Conservation (phyloP, 1,140 invertebrate species). For the Diachasmimorpha longicaudata region DNA sequence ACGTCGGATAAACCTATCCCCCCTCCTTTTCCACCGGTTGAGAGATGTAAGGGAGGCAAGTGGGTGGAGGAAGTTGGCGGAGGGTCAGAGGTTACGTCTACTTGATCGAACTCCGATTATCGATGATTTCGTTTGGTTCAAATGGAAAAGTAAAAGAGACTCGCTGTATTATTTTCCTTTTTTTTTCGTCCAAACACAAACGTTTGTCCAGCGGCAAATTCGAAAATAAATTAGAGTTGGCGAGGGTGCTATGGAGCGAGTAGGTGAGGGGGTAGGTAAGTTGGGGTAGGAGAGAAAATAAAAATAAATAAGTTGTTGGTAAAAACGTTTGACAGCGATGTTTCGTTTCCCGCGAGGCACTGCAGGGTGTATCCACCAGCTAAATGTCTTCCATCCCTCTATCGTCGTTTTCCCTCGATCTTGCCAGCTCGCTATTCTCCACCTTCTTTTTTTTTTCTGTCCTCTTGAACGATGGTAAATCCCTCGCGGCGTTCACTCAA, state of each 20-base stretch:
- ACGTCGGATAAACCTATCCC: constrained; percentile 44
- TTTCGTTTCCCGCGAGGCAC: constrained; percentile 38
- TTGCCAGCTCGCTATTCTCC: neutral
- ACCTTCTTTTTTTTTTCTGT: neutral
- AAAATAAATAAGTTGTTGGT: neutral
- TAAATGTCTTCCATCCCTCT: constrained; percentile 52
- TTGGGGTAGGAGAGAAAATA: constrained; percentile 7
- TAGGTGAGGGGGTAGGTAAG: neutral
- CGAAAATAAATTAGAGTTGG: neutral
- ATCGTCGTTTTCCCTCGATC: constrained; percentile 7
- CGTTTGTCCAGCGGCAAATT: neutral
- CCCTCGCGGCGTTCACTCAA: constrained; percentile 60
- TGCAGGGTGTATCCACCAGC: constrained; percentile 34
- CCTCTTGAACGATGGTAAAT: constrained; percentile 39
- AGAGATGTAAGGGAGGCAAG: neutral
- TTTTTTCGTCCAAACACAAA: neutral
- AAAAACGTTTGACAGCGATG: constrained; percentile 28
- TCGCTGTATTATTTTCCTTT: neutral
- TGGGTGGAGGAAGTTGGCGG: constrained; percentile 1
- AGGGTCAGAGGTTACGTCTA: constrained; percentile 46
- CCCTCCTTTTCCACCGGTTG: constrained; percentile 26
- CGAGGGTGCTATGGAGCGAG: neutral
- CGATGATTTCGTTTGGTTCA: constrained; percentile 51
- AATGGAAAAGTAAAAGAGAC: constrained; percentile 34
- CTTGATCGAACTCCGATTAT: constrained; percentile 51